Evolutionary conservation across 2,113 vertebrate species (phyloP), one percentile per base, ranked within the genome.

Genomic region (Struthio camelus): DNA sequence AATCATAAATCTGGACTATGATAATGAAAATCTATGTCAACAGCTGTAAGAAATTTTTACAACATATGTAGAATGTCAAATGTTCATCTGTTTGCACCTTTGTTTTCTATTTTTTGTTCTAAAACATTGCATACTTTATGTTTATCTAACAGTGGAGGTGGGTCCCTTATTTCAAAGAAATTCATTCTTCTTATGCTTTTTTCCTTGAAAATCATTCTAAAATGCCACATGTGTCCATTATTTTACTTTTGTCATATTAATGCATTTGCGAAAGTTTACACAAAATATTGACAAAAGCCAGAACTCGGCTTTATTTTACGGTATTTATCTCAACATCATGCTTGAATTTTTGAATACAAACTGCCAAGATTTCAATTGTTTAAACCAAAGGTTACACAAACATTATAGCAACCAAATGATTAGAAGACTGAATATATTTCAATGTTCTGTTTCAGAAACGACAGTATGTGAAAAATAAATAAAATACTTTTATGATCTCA

Each of bases 301-400:
- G 80, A 95, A 91, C 30, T 51, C 59, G 30, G 17, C 58, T 75
- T 40, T 71, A 51, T 36, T 97, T 92, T 77, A 85, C 62, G 42
- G 44, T 85, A 83, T 78, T 91, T 87, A 91, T 89, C 87, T 87
- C 58, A 89, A 51, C 71, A 89, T 30, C 54, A 75, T 50, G 77
- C 50, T 91, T 78, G 18, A 66, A 16, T 46, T 77, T 92, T 78
- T 82, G 19, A 91, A 87, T 36, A 66, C 7, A 76, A 92, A 59
- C 76, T 89, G 89, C 81, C 72, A 92, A 91, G 36, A 78, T 80
- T 82, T 91, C 78, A 82, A 46, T n/a, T 87, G 44, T 73, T 94
- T 87, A 94, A 96, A 91, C 27, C 71, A 92, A 89, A 95, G 91
- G 81, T 91, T 89, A 91, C 27, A 77, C 18, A 94, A 94, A 94